Evolutionary conservation across 2,888 invertebrate genomes (phyloP), one percentile per base, ranked within the genome.

Genomic region (Coleophora deauratella): DNA sequence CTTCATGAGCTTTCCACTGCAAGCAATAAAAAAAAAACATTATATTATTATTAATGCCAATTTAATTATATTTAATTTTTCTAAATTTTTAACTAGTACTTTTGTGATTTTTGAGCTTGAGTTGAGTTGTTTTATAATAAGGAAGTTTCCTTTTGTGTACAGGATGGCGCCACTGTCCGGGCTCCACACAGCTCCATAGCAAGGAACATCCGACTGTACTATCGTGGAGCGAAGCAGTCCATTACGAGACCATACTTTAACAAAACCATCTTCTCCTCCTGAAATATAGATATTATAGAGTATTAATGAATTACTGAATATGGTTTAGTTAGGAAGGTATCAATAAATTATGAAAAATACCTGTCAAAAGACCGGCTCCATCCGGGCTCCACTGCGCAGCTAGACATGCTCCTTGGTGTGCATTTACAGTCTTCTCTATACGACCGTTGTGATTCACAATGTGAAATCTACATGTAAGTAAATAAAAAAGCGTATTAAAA

Each of bases 1-100:
- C 96, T 55, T 99, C 98, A 62, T 99, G 99, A 3, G 96, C 99
- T 68, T 94, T 93, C 98, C 98, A 98, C 94, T 97, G 71, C 35
- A 86, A 82, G 45, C 34, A 35, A 27, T 27, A 35, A 35, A 35
- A n/a, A 9, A 7, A 27, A 9, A n/a, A 37, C 28, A 11, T 27
- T 9, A 27, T 36, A n/a, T 27, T 36, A 31, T 28, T 3, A 21
- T 21, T 21, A 6, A 6, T 21, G 6, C 21, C 6, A 21, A 21
- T 21, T 21, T 21, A 4, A 21, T 4, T 21, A 21, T 6, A 21
- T 6, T 21, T 21, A 21, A 21, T 21, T 21, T 21, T 21, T 6
- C 12, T 2, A 15, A 10, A 36, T 9, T n/a, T 7, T 4, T 27
- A 27, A 8, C 9, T 11, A 41, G 15, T 53, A 93, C 93, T 84